Evolutionary conservation across 2,797 vertebrate genomes (phyloP), one percentile per base, ranked within the genome.

Genomic region (Epinephelus awoara): DNA sequence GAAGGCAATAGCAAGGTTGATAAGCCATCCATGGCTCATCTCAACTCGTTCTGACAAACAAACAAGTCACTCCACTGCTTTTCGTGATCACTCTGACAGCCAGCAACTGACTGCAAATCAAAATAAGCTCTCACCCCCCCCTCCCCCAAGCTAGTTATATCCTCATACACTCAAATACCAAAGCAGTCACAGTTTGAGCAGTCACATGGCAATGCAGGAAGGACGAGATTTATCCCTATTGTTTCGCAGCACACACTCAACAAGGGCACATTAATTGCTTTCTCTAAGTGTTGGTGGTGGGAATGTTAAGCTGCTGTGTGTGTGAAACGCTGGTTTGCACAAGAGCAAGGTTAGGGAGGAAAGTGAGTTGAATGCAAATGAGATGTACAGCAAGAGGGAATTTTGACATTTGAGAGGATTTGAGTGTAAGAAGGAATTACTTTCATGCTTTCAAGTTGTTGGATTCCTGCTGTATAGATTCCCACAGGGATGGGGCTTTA

Each of bases 51-150:
- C 55, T 72, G 84, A 74, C 72, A 79, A 61, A 21, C 70, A 47
- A 68, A 50, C 74, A 25, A 63, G 69, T 85, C 86, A 58, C 63
- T 82, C 69, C 46, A 1, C 1, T 4, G 69, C 76, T 65, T 52
- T 51, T 42, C 3, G 1, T 67, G 42, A 86, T 89, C 75, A 51
- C 52, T 77, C 50, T 67, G 87, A 90, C 86, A 84, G 84, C 49
- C 63, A 57, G 67, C 77, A 77, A 74, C 62, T 38, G 61, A 52
- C 67, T 77, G 80, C 71, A 47, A 72, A 72, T 85, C 76, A 73
- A 68, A 86, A 85, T 79, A 62, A 82, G 34, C 65, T 70, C 1
- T 0, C 18, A 34, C 18, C 23, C 44, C 40, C 46, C 19, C 19
- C 8, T 56, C 34, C 57, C 67, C 61, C 2, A 0, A 55, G 64